A percentile compares a stretch with the other conserved stretches of the same genome.
These are phyloP conservation scores for Entosphenus tridentatus DNA, from an alignment of 2,113 vertebrate species.

Conservation along the genomic window DNA sequence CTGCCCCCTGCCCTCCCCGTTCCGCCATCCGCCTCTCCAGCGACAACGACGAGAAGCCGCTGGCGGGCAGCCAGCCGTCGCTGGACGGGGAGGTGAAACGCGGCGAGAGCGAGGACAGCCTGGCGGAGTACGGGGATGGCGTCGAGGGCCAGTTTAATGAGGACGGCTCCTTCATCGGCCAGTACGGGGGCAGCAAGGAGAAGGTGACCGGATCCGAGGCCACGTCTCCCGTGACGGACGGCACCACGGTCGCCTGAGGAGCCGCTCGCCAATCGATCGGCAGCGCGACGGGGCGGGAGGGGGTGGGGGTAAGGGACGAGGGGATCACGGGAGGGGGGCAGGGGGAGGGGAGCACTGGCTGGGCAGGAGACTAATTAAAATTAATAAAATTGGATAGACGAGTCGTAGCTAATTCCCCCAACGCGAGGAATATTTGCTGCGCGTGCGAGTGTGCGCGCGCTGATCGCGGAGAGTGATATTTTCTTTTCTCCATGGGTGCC, in stretches of 20 bases:
- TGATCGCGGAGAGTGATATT: no score
- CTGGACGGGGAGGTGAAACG: slow-evolving; percentile 75
- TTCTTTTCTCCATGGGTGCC: no score
- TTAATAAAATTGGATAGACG: not conserved
- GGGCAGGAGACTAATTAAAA: not conserved
- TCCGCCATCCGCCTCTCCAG: slow-evolving; percentile 20
- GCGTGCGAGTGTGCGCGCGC: no score
- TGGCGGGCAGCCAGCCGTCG: slow-evolving; percentile 88
- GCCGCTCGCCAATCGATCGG: no score
- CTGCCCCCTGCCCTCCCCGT: not conserved
- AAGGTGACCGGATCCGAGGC: slow-evolving; percentile 39
- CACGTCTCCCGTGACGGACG: slow-evolving; percentile 32
- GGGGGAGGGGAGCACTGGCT: not conserved
- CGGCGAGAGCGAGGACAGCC: slow-evolving; percentile 78
- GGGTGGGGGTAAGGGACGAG: slow-evolving; percentile 16
- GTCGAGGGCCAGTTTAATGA: slow-evolving; percentile 92
- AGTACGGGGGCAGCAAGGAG: slow-evolving; percentile 52
- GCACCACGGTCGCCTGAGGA: slow-evolving; percentile 11
- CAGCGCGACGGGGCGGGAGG: no score
- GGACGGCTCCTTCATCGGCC: slow-evolving; percentile 90
- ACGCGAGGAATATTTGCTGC: not conserved
- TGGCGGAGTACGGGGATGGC: slow-evolving; percentile 88
- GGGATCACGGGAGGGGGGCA: slow-evolving; percentile 15
- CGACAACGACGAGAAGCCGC: slow-evolving; percentile 77
- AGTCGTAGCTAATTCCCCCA: not conserved